Evolutionary conservation across 2,888 invertebrate genomes (phyloP).

Genomic region (Prosapia bicincta): DNA sequence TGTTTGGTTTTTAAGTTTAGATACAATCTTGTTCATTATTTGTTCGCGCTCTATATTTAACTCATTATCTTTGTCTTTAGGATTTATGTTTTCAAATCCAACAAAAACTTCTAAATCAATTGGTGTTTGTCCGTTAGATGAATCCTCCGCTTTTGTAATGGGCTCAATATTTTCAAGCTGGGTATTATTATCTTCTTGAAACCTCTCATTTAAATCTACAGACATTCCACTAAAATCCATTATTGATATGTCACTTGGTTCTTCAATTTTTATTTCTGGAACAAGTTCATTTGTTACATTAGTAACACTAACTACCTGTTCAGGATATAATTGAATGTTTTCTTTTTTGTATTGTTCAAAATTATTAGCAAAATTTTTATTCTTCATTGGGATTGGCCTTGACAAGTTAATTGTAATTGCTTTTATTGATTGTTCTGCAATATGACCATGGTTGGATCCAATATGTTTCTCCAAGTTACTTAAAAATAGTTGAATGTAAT

Average conservation of each 20-base stretch:
- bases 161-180: no score
- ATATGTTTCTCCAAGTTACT: slow-evolving; percentile 59
- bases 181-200: no score
- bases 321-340: background rate
- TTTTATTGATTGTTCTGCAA: background rate
- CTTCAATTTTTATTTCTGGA: background rate
- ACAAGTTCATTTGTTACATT: background rate
- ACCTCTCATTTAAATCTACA: no score
- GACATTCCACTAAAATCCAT: no score
- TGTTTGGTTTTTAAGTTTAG: background rate
- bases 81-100: background rate
- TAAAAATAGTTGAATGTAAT: slow-evolving; percentile 65
- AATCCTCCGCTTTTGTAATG: background rate
- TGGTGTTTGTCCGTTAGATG: background rate
- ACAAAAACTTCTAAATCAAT: background rate
- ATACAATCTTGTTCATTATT: background rate
- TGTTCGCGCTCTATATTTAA: background rate
- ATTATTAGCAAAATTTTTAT: background rate
- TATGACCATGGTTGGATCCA: slow-evolving; percentile 4
- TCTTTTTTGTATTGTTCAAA: background rate
- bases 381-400: background rate
- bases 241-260: background rate
- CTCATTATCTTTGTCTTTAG: background rate
- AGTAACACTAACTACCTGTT: background rate
- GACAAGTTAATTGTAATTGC: background rate